Percentiles rank a stretch among this genome's conserved stretches.
Conservation (phyloP, 1,140 invertebrate genomes). For the Calliphora vicina region DNA sequence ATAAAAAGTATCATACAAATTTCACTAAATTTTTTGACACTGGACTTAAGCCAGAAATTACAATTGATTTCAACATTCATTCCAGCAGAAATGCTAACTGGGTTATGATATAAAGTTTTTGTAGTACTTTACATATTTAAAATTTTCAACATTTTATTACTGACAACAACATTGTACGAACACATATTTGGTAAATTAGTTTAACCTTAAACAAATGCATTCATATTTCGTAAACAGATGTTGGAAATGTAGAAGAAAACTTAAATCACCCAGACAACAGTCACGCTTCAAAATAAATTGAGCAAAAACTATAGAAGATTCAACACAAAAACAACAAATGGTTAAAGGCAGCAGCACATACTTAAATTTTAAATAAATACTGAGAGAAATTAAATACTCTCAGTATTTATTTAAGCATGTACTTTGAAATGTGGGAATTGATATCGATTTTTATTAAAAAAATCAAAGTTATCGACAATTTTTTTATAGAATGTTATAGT, state of each 20-base stretch:
- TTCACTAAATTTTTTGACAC: no score
- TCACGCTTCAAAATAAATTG: slow-evolving; percentile 12
- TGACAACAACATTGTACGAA: background rate
- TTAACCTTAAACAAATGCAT: background rate
- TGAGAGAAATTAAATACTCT: background rate
- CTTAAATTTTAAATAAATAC: background rate
- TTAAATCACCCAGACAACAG: background rate
- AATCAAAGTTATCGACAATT: no score
- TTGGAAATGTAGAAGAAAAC: slow-evolving; percentile 9
- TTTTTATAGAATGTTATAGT: no score
- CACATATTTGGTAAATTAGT: background rate
- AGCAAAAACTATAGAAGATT: background rate
- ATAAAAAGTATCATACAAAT: no score
- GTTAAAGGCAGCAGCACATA: no score
- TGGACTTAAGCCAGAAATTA: no score
- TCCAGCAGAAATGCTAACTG: no score
- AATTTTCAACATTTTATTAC: background rate
- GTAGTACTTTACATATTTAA: background rate
- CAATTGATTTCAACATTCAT: no score
- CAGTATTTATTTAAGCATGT: no score
- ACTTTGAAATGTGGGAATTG: no score
- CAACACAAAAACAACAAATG: background rate
- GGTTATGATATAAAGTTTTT: no score
- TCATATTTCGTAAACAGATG: background rate
- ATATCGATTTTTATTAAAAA: no score